Conservation (phyloP, 2,888 invertebrate species). For the Mythimna ferrago region DNA sequence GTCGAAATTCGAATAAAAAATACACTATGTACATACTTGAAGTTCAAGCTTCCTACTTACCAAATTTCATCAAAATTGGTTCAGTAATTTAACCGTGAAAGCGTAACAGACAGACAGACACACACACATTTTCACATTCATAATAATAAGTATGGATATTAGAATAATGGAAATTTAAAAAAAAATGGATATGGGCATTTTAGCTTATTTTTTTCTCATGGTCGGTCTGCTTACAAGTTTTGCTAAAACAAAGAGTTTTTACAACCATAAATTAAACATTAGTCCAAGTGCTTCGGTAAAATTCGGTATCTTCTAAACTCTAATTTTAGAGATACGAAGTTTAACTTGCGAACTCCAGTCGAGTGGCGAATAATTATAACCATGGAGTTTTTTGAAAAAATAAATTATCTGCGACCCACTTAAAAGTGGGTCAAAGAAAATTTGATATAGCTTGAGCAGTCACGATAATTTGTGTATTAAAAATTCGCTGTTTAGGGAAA, state of each 20-base stretch:
- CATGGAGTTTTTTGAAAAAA: slow-evolving; percentile 54
- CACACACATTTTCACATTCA: no score
- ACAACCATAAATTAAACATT: slow-evolving; percentile 29
- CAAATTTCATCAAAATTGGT: no score
- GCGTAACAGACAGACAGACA: no score
- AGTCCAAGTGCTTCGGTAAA: slow-evolving; percentile 22
- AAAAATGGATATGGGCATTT: no score
- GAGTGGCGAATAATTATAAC: slow-evolving; percentile 56
- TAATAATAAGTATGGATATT: no score
- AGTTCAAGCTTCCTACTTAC: no score
- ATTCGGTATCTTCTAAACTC: slow-evolving; percentile 50
- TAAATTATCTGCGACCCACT: slow-evolving; percentile 44
- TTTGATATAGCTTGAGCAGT: slow-evolving; percentile 28
- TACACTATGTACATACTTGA: no score
- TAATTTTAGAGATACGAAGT: slow-evolving; percentile 59
- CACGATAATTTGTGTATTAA: slow-evolving; percentile 33
- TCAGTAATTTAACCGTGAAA: no score
- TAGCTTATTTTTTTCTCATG: no score
- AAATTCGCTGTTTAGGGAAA: slow-evolving; percentile 8
- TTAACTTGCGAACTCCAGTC: slow-evolving; percentile 39
- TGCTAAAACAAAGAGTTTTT: not conserved
- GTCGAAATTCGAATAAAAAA: no score
- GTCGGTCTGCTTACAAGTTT: no score
- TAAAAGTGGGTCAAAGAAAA: slow-evolving; percentile 58
- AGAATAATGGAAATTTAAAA: no score